Base-by-base conservation (phyloP, 2,888 invertebrate genomes). In the Cerceris rybyensis region DNA sequence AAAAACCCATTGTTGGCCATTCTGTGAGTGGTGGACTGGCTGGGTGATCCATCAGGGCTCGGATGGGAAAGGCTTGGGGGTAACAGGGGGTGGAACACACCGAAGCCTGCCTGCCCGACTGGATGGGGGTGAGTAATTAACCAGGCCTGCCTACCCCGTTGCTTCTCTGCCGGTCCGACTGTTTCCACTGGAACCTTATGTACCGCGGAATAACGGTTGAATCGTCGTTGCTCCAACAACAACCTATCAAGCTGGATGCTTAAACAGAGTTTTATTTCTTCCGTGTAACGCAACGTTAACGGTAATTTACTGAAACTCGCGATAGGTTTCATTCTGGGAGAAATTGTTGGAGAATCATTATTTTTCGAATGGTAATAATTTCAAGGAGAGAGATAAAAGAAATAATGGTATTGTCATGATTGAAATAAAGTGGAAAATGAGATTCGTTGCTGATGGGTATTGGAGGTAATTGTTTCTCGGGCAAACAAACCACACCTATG, bases 51-150 rank as follows among this genome's bases (percentile, higher is more conserved):
- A 91, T 91, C 91, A 91, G 90, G 83, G 87, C 89, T 89, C 85
- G 90, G 88, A 90, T 87, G 87, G 88, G 86, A 87, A 89, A 89
- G 88, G 90, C 89, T 87, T 85, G 87, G 85, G 88, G 89, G 87
- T 82, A 87, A 89, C 86, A 86, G 86, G 86, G 86, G 82, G 75
- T 81, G 82, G 87, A 83, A 84, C 83, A 83, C 83, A 88, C 84
- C 83, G 86, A 83, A 85, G 82, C 84, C 85, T 88, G 89, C 86
- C 88, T 85, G 88, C 83, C 90, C 85, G 81, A 81, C 88, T 90
- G 89, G 90, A 87, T 85, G 87, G 90, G 90, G 89, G 90, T 91
- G 91, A 91, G 91, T 91, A 91, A 91, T 91, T 91, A 91, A 91
- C 91, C 90, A 89, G 89, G 89, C 90, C 89, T 84, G 77, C 85